Conservation (phyloP, 2,888 invertebrate genomes). For the Cephus pygmeus region DNA sequence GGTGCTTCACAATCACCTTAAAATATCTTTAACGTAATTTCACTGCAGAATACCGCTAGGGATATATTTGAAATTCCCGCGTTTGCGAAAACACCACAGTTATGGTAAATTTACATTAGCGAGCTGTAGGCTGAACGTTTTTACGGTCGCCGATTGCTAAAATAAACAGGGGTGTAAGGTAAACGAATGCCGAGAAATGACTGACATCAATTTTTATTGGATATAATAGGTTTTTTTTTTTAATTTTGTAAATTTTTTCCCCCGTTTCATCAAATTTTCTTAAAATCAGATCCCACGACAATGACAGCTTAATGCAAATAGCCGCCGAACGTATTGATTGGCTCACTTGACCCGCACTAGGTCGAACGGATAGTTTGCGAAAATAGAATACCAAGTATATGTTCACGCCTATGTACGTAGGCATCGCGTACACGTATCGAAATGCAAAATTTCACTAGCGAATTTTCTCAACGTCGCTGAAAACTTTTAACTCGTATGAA, state of each 20-base stretch:
- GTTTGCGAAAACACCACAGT: neutral
- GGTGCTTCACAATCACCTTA: neutral
- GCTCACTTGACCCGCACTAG: neutral
- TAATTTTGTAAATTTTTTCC: neutral
- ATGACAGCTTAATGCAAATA: neutral
- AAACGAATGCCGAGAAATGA: neutral
- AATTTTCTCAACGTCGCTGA: neutral
- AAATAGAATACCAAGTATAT: neutral
- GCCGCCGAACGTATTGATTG: neutral
- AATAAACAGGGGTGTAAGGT: neutral
- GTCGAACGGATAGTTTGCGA: neutral
- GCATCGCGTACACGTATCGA: neutral
- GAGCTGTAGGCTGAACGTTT: neutral
- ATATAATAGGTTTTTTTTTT: neutral
- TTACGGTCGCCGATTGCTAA: neutral
- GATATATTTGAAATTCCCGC: too few species aligned
- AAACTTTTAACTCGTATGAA: neutral
- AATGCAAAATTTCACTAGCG: neutral
- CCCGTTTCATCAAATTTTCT: neutral
- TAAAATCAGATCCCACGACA: neutral
- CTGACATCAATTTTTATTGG: too few species aligned
- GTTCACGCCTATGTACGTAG: neutral
- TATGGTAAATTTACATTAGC: neutral
- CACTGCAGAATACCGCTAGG: neutral
- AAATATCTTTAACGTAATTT: neutral